Evolutionary conservation across 2,797 vertebrate species (phyloP).

Genomic region (Varecia variegata): DNA sequence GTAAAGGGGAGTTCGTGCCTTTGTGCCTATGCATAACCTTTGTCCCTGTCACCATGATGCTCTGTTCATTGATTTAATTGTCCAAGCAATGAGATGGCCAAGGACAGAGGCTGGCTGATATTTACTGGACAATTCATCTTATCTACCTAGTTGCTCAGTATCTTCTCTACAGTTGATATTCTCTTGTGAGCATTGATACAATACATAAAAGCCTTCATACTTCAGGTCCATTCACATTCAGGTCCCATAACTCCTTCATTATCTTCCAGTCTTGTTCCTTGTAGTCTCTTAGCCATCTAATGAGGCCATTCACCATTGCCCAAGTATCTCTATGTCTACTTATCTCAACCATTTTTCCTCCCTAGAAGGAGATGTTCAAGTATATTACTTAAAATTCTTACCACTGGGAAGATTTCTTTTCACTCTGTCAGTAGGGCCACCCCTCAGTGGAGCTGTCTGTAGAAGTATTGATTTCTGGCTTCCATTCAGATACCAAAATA

Average conservation of each 20-base stretch:
- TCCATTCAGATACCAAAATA: background rate
- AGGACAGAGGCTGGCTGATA: background rate
- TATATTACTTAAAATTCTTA: background rate
- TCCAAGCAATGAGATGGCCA: background rate
- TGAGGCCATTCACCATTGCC: background rate
- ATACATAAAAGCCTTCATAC: background rate
- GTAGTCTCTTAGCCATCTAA: background rate
- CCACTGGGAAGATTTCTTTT: background rate
- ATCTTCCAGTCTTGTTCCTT: background rate
- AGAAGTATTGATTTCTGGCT: background rate
- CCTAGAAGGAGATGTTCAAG: background rate
- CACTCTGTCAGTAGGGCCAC: background rate
- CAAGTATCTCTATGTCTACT: background rate
- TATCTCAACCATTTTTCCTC: background rate
- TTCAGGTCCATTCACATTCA: background rate
- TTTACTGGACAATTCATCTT: background rate
- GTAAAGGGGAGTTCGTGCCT: background rate
- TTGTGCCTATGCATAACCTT: background rate
- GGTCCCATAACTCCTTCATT: background rate
- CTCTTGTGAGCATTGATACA: background rate
- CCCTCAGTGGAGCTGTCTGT: background rate
- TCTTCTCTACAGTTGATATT: background rate
- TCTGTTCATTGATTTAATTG: background rate
- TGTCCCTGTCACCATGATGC: background rate
- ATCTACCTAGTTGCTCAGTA: background rate